These are phyloP conservation scores for Acanthornis magna DNA, from an alignment of 2,797 vertebrate genomes.

Conservation along the genomic window DNA sequence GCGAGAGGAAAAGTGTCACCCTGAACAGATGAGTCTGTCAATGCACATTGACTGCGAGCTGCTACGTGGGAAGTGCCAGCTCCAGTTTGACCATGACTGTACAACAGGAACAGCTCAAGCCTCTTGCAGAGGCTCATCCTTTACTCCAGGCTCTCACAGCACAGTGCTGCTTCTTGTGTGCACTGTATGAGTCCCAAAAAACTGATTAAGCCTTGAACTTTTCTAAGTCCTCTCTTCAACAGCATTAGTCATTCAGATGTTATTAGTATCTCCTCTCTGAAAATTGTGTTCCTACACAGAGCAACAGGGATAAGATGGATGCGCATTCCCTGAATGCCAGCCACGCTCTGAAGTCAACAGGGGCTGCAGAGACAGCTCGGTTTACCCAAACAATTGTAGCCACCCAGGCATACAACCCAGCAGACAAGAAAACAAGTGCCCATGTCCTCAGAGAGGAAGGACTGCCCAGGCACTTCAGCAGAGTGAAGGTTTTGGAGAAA, in stretches of 20 bases:
- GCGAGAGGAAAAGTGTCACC: background rate
- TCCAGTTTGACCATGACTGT: background rate
- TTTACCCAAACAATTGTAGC: background rate
- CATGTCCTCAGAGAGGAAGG: background rate
- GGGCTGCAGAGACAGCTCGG: background rate
- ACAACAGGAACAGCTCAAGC: background rate
- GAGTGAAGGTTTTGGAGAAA: background rate
- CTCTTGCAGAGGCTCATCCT: background rate
- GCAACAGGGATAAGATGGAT: background rate
- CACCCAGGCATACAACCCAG: background rate
- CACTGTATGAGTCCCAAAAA: background rate
- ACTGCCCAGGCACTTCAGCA: background rate
- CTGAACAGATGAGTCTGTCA: background rate
- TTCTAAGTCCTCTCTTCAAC: background rate
- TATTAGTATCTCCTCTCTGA: background rate
- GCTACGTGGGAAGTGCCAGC: background rate
- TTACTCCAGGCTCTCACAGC: background rate
- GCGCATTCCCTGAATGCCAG: background rate
- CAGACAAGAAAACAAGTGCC: background rate
- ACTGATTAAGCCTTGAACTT: background rate
- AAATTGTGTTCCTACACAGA: background rate
- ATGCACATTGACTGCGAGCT: accelerated
- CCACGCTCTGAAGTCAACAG: background rate
- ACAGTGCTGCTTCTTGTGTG: background rate
- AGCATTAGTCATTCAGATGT: background rate